Evolutionary conservation across 2,113 vertebrate species (phyloP).

Genomic region (Telmatochromis bifrenatus): DNA sequence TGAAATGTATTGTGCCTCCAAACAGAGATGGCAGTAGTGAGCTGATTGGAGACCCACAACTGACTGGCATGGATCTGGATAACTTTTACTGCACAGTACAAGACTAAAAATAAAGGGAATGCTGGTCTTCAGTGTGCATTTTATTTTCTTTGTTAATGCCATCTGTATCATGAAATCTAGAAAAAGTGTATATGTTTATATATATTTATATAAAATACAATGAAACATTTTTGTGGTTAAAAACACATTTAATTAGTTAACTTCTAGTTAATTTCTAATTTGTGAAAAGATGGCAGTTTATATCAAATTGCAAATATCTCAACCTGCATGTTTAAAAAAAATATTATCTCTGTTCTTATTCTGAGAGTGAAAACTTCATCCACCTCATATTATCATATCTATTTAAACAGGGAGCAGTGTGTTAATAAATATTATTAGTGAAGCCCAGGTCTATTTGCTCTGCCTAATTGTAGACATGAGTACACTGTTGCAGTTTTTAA

Average conservation of each 20-base stretch:
- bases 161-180: not conserved
- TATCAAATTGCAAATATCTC: not conserved
- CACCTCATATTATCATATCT: fast-evolving
- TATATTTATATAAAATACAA: not conserved
- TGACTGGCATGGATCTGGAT: not conserved
- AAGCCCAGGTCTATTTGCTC: not conserved
- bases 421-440: not conserved
- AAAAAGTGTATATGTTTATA: not conserved
- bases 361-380: fast-evolving
- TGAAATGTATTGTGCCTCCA: not conserved
- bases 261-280: not conserved
- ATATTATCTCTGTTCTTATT: not conserved
- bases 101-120: not conserved
- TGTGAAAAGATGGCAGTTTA: not conserved
- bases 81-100: fast-evolving
- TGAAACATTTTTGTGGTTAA: fast-evolving
- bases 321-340: not conserved
- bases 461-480: not conserved
- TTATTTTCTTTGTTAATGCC: not conserved
- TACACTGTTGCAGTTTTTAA: fast-evolving
- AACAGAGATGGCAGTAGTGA: not conserved
- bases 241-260: not conserved
- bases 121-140: not conserved
- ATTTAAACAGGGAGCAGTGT: not conserved
- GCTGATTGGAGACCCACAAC: not conserved